Evolutionary conservation across 2,888 invertebrate species (phyloP).

Genomic region (Heterodera filipjevi): DNA sequence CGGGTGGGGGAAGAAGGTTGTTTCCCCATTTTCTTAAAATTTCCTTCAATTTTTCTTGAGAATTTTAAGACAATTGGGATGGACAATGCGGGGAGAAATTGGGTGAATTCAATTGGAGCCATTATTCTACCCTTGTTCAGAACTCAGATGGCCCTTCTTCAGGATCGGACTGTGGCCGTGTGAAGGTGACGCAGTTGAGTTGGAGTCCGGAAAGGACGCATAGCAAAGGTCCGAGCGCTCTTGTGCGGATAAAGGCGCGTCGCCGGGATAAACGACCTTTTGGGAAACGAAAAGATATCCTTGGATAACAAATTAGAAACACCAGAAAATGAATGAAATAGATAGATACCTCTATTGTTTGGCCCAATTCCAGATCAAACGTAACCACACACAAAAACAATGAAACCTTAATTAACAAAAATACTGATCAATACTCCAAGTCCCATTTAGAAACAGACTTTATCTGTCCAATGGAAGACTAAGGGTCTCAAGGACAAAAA

Average conservation of each 20-base stretch:
- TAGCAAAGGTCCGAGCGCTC: slow-evolving; percentile 81
- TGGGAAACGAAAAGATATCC: too few relatives aligned
- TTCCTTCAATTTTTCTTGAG: too few relatives aligned
- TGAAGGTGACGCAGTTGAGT: slow-evolving; percentile 69
- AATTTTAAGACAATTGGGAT: too few relatives aligned
- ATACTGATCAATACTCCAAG: too few relatives aligned
- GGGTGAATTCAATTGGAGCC: slow-evolving; percentile 7
- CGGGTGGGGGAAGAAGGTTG: not conserved
- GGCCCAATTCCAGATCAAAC: slow-evolving; percentile 96
- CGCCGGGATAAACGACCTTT: slow-evolving; percentile 80
- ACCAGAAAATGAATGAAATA: not conserved
- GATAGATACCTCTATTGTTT: slow-evolving; percentile 82
- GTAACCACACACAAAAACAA: slow-evolving; percentile 96
- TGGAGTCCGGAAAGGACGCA: slow-evolving; percentile 96
- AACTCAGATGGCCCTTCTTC: not conserved
- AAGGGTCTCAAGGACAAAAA: too few relatives aligned
- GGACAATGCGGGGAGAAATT: not conserved
- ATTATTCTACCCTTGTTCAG: not conserved
- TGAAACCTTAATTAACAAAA: slow-evolving; percentile 75
- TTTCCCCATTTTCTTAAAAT: too few relatives aligned
- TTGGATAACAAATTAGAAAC: slow-evolving; percentile 19
- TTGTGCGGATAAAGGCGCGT: slow-evolving; percentile 71
- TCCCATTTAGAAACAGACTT: too few relatives aligned
- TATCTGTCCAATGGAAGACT: not conserved
- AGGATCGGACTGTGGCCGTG: slow-evolving; percentile 81